Conservation (phyloP, 2,888 invertebrate species). For the Melipona bicolor region DNA sequence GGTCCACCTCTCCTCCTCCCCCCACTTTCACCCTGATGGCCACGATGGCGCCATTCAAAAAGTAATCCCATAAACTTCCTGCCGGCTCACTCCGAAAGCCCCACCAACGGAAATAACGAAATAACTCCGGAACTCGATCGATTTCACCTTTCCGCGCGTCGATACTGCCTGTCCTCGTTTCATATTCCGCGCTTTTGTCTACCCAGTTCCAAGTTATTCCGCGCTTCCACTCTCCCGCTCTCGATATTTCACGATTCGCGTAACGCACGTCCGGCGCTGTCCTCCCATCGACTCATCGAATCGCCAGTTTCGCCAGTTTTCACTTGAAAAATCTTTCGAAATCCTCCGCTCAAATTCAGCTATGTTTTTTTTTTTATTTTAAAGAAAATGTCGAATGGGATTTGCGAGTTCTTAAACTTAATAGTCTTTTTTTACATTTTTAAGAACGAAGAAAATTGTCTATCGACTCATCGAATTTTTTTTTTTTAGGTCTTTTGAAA, state of each 20-base stretch:
- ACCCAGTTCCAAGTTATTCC: conserved; percentile 4
- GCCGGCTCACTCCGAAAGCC: conserved; percentile 15
- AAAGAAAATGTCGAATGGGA: too few relatives aligned
- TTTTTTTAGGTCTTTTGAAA: too few relatives aligned
- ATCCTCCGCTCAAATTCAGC: not conserved
- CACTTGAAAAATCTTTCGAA: not conserved
- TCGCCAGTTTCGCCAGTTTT: not conserved
- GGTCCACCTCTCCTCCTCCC: too few relatives aligned
- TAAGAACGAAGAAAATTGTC: too few relatives aligned
- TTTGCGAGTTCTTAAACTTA: too few relatives aligned
- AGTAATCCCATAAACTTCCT: conserved; percentile 57
- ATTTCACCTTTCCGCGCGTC: conserved; percentile 34
- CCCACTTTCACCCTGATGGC: too few relatives aligned
- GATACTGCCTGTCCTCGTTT: conserved; percentile 12
- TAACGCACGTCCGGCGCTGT: not conserved
- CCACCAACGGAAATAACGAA: conserved; percentile 49
- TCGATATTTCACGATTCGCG: conserved; percentile 11
- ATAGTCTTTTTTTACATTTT: too few relatives aligned
- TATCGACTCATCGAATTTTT: too few relatives aligned
- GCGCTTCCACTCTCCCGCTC: too few relatives aligned
- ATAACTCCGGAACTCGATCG: conserved; percentile 49
- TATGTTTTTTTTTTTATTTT: not conserved
- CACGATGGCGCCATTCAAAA: conserved; percentile 14
- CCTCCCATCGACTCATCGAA: not conserved
- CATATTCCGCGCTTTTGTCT: conserved; percentile 25